A percentile compares a stretch with the other conserved stretches of the same genome.
phyloP scores from a whole-genome alignment of 2,888 invertebrate genomes.

The Leistus spinibarbis region DNA sequence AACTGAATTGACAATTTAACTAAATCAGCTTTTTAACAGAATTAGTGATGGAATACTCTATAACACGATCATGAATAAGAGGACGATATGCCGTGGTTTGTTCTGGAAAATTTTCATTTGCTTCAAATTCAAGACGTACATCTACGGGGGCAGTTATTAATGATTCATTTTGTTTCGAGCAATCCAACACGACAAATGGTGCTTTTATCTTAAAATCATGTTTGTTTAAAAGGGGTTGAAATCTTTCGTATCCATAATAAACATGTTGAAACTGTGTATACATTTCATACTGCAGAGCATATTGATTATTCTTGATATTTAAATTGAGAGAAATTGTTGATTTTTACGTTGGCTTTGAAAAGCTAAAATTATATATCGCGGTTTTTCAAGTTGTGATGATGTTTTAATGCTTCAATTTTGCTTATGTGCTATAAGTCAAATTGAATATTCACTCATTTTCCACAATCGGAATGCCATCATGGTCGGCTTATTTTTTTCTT shows the following conservation, averaged over 20 bases:
- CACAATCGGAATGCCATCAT: slow-evolving; percentile 49
- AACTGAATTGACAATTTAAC: neutral
- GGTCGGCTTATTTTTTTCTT: slow-evolving; percentile 16
- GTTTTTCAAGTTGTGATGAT: slow-evolving; percentile 49
- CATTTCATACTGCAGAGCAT: neutral
- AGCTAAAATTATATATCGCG: slow-evolving; percentile 51
- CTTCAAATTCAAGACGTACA: slow-evolving; percentile 8
- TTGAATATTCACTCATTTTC: slow-evolving; percentile 52
- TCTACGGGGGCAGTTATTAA: slow-evolving; percentile 6
- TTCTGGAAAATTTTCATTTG: neutral
- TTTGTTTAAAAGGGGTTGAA: neutral
- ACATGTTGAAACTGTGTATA: slow-evolving; percentile 1
- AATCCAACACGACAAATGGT: neutral
- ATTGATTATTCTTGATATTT: neutral
- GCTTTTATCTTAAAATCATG: neutral
- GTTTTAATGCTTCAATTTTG: slow-evolving; percentile 50
- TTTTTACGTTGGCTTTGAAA: slow-evolving; percentile 51
- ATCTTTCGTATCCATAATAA: neutral
- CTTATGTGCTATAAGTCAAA: slow-evolving; percentile 48
- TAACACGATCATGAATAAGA: neutral
- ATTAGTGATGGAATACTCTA: neutral
- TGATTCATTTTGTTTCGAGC: slow-evolving; percentile 3
- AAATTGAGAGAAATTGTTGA: slow-evolving; percentile 21
- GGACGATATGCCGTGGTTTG: neutral
- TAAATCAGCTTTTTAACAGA: slow-evolving; percentile 3